Conservation (phyloP, 2,113 vertebrate species). For the Pygathrix nemaeus region DNA sequence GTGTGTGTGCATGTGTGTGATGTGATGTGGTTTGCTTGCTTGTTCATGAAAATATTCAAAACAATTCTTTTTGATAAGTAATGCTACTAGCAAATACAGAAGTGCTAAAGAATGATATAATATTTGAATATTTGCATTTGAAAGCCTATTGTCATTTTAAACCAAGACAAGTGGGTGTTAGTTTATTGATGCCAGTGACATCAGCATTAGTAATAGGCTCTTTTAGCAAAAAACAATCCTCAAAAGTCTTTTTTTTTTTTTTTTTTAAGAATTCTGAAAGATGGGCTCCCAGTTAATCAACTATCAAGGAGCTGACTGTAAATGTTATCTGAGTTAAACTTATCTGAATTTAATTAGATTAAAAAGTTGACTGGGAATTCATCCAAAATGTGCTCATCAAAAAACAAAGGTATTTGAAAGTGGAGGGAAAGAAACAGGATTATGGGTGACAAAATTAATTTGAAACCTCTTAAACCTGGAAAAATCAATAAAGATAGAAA, state of each 20-base stretch:
- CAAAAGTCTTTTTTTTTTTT: not conserved
- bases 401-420: constrained; percentile 46
- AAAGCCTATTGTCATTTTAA: constrained; percentile 44
- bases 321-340: constrained; percentile 51
- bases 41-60: constrained; percentile 29
- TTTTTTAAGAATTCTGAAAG: constrained; percentile 1
- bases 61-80: constrained; percentile 38
- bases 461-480: constrained; percentile 42
- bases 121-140: constrained; percentile 16
- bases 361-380: constrained; percentile 50
- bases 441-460: constrained; percentile 16
- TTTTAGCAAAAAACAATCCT: constrained; percentile 10
- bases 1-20: not conserved
- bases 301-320: constrained; percentile 19
- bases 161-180: not conserved
- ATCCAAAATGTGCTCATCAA: constrained; percentile 40
- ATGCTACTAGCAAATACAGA: not conserved
- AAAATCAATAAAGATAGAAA: constrained; percentile 47
- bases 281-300: constrained; percentile 21
- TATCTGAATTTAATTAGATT: constrained; percentile 58
- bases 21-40: not conserved
- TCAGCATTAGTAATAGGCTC: not conserved
- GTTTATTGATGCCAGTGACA: not conserved
- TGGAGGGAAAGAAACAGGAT: constrained; percentile 32
- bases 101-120: constrained; percentile 1